Conservation (phyloP, 30 jellyfish, hydroid and myxozoan genomes). For the Aurelia aurita complex sp. Pacific region DNA sequence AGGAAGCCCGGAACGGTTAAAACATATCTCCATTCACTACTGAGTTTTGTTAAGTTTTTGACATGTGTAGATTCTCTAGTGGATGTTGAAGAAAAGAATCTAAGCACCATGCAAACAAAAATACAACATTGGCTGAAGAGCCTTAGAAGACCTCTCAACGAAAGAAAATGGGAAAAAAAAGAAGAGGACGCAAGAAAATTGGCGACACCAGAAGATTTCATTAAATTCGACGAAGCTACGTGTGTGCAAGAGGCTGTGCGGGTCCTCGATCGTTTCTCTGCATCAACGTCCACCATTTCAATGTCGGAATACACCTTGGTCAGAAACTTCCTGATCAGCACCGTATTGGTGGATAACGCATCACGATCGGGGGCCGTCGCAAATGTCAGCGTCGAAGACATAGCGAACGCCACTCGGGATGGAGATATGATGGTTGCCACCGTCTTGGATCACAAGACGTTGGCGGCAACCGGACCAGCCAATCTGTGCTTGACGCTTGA, state of each 20-base stretch:
- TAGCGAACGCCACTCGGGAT: neutral
- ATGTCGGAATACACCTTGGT: neutral
- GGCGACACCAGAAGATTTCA: constrained; percentile 22
- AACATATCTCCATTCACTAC: constrained; percentile 36
- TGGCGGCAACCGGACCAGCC: constrained; percentile 53
- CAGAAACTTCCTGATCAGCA: constrained; percentile 12
- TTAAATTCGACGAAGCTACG: constrained; percentile 4
- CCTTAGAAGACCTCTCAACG: neutral
- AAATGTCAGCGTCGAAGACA: constrained; percentile 16
- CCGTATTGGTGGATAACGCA: constrained; percentile 24
- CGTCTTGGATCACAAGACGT: constrained; percentile 41
- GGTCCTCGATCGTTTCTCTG: neutral
- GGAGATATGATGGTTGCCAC: neutral
- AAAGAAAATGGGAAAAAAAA: constrained; percentile 7
- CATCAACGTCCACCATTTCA: neutral
- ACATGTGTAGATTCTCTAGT: neutral
- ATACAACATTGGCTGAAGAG: neutral
- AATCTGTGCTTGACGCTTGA: neutral
- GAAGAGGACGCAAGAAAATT: constrained; percentile 20
- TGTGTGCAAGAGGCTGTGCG: neutral
- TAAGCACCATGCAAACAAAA: neutral
- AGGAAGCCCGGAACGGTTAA: constrained; percentile 40
- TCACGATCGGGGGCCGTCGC: constrained; percentile 41
- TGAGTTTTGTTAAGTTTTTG: constrained; percentile 8
- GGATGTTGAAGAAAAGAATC: neutral